Conservation (phyloP, 2,888 invertebrate genomes). For the Thymelicus sylvestris region DNA sequence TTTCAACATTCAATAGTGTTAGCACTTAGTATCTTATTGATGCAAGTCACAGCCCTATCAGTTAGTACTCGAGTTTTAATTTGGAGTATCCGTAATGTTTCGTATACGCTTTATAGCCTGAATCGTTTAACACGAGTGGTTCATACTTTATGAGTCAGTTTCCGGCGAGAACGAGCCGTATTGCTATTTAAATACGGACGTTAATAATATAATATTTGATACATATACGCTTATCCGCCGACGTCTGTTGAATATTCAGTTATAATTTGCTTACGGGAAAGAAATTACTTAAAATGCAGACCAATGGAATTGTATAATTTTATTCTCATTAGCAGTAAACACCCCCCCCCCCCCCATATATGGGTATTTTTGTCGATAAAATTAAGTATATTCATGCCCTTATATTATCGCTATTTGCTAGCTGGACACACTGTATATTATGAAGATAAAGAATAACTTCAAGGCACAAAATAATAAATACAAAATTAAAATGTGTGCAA, state of each 20-base stretch:
- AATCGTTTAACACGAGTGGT: slow-evolving; percentile 52
- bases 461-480: too few relatives aligned
- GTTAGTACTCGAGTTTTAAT: slow-evolving; percentile 45
- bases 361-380: too few relatives aligned
- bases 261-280: slow-evolving; percentile 61
- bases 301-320: slow-evolving; percentile 53
- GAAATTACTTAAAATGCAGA: slow-evolving; percentile 57
- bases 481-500: too few relatives aligned
- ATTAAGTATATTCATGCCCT: too few relatives aligned
- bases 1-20: not conserved
- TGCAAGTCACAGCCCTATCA: slow-evolving; percentile 26
- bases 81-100: slow-evolving; percentile 50
- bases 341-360: too few relatives aligned
- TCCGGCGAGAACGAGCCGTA: slow-evolving; percentile 60
- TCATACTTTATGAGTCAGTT: slow-evolving; percentile 60
- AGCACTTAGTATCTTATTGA: not conserved
- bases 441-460: too few relatives aligned
- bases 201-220: slow-evolving; percentile 63
- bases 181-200: slow-evolving; percentile 63
- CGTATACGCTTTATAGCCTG: slow-evolving; percentile 51
- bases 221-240: slow-evolving; percentile 59
- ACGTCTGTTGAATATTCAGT: slow-evolving; percentile 65
- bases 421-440: too few relatives aligned
- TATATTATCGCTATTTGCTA: too few relatives aligned
- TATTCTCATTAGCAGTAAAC: slow-evolving; percentile 37